Base-by-base conservation (phyloP, 23 tunicate genomes). In the Ascidia mentula region DNA sequence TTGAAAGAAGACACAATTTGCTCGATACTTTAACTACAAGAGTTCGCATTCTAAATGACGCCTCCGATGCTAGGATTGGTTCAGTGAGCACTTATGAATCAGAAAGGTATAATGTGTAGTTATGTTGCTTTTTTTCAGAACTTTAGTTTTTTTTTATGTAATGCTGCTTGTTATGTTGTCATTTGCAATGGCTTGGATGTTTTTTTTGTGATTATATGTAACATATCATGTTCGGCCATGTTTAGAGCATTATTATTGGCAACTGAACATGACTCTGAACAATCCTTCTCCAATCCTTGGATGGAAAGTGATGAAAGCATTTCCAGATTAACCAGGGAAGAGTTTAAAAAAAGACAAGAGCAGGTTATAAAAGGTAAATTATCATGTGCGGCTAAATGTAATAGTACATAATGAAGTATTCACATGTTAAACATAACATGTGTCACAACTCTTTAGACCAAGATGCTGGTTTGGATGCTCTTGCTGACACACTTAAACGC, bases 1-100 rank as follows among this genome's bases (percentile, higher is more conserved):
- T 81, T 4, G 85, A 81, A 31, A 81, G 85, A 71, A 18, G 85
- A 33, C 77, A 81, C 71, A 81, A 81, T 42, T 36, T 81, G 0
- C 32, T 81, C 28, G 85, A 81, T 3, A 81, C 77, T 2, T 33
- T 81, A 28, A 71, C 61, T 40, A 81, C 77, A 4, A 72, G 72
- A 81, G 77, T 81, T 12, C 85, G 77, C 8, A 72, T 71, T 60
- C 45, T 81, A 34, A 69, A 71, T 24, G 69, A 79, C n/a, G 82
- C 82, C 5, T 30, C 82, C 0, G 82, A 79, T 26, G 82, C 82
- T 9, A 0, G 72, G 0, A 74, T 45, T 4, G 37, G 46, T 1
- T 36, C 78, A 37, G 9, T 39, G 34, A 38, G 78, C 34, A 38
- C 28, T 36, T 74, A 74, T 13, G 78, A 38, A 36, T 38, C 78